Percentiles rank a stretch among this genome's conserved stretches.
These are phyloP conservation scores for Aphaenogaster ashmeadi DNA, from an alignment of 1,140 invertebrate genomes.

Conservation along the genomic window DNA sequence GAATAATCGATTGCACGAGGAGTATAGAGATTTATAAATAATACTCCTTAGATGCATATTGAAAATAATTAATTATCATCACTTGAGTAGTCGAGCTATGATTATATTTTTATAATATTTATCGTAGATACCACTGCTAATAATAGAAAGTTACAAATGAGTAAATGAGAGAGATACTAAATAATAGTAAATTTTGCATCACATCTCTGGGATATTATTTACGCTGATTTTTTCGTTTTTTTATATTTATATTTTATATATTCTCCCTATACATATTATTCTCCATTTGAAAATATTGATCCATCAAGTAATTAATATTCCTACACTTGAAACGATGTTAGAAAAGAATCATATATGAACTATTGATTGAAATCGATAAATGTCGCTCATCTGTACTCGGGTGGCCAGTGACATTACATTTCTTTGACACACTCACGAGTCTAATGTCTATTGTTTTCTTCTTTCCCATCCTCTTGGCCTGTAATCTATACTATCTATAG, in stretches of 20 bases:
- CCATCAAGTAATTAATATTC: neutral
- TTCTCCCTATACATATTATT: neutral
- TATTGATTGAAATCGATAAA: conserved; percentile 8
- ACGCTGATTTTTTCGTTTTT: neutral
- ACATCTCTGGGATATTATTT: neutral
- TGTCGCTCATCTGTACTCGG: neutral
- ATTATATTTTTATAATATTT: neutral
- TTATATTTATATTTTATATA: neutral
- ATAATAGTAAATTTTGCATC: neutral
- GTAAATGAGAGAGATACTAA: neutral
- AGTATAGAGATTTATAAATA: conserved; percentile 21
- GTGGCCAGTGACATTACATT: neutral
- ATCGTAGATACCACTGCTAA: neutral
- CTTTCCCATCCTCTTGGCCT: neutral
- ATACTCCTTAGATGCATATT: neutral
- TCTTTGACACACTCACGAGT: neutral
- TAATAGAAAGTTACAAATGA: neutral
- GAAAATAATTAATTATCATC: conserved; percentile 21
- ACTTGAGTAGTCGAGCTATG: neutral
- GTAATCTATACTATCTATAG: conserved; percentile 49
- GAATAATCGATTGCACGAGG: conserved; percentile 26
- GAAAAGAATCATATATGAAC: neutral
- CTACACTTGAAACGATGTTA: neutral
- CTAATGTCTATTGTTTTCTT: neutral
- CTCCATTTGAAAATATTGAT: neutral